Conservation (phyloP, 2,113 vertebrate species). For the Monopterus albus region DNA sequence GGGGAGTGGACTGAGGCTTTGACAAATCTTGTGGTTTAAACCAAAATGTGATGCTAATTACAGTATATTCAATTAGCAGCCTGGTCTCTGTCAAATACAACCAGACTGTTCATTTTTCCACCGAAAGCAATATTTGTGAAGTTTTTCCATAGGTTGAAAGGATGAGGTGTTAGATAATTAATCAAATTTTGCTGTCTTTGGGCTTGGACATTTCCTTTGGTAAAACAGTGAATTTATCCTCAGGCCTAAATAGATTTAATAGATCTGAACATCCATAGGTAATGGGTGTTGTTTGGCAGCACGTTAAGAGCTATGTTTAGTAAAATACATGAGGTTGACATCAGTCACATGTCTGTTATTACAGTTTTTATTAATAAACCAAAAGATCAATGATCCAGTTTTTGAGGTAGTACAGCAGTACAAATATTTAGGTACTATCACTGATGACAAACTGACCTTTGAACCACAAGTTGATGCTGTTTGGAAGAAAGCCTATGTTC, state of each 20-base stretch:
- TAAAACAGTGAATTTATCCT: neutral
- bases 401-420: too few relatives aligned
- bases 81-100: neutral
- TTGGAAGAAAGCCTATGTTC: too few relatives aligned
- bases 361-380: too few relatives aligned
- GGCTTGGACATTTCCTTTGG: neutral
- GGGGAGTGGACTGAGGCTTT: constrained; percentile 16
- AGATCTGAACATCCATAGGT: neutral
- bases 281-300: too few relatives aligned
- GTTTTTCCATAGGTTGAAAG: neutral
- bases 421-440: too few relatives aligned
- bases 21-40: constrained; percentile 9
- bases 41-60: neutral
- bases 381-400: too few relatives aligned
- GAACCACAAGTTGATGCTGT: too few relatives aligned
- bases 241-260: neutral
- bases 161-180: neutral
- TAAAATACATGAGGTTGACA: too few relatives aligned
- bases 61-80: neutral
- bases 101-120: neutral
- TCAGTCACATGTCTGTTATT: too few relatives aligned
- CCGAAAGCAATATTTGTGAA: neutral
- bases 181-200: neutral
- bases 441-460: too few relatives aligned
- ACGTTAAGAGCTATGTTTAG: too few relatives aligned